Conservation (phyloP, 2,113 vertebrate genomes). For the Hiodon alosoides region DNA sequence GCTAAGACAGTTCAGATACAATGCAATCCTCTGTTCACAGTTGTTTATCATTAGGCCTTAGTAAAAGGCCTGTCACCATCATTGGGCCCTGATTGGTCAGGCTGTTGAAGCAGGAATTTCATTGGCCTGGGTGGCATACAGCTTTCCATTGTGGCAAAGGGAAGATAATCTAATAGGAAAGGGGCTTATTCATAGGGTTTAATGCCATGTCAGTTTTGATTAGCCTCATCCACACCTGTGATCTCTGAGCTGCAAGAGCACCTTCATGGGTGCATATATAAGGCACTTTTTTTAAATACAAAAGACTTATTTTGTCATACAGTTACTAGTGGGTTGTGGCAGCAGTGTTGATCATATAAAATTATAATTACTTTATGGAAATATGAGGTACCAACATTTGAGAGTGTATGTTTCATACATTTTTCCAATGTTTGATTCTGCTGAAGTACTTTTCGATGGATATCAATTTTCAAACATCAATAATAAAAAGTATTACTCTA, state of each 20-base stretch:
- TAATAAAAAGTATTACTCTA: too few species aligned
- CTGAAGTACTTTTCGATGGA: too few species aligned
- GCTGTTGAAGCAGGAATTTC: background rate
- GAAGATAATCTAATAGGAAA: background rate
- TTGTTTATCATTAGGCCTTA: slow-evolving; percentile 3
- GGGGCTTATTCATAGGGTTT: background rate
- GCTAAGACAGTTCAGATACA: background rate
- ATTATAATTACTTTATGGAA: too few species aligned
- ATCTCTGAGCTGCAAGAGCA: background rate
- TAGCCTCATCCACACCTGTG: slow-evolving; percentile 7
- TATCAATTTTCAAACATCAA: too few species aligned
- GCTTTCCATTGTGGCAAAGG: background rate
- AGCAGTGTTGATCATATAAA: too few species aligned
- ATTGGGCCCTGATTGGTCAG: background rate
- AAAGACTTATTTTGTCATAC: background rate
- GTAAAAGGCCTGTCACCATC: background rate
- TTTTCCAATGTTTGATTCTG: too few species aligned
- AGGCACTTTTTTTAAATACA: background rate
- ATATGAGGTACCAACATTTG: too few species aligned
- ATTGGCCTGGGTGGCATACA: background rate
- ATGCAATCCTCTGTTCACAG: background rate
- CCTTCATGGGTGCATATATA: background rate
- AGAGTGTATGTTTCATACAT: too few species aligned
- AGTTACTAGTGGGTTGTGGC: too few species aligned
- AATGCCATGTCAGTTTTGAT: slow-evolving; percentile 2